A percentile compares a stretch with the other conserved stretches of the same genome.
These are phyloP conservation scores for Tichodroma muraria DNA, from an alignment of 2,113 vertebrate species.

Conservation along the genomic window DNA sequence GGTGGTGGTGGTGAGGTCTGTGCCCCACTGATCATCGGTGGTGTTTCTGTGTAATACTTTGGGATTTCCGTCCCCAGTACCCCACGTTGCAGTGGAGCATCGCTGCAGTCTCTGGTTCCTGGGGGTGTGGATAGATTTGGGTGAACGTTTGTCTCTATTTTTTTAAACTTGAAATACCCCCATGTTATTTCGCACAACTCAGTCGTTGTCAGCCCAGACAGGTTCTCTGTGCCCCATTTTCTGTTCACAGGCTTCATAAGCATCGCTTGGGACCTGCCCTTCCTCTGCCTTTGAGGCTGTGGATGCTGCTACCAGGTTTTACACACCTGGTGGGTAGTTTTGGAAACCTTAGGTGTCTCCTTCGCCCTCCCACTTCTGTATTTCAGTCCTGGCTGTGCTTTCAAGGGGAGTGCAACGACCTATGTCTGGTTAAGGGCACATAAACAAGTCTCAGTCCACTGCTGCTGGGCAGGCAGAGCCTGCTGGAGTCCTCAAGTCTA, in stretches of 20 bases:
- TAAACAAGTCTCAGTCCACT: background rate
- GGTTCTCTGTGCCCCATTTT: background rate
- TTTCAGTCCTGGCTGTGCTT: background rate
- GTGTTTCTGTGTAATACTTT: background rate
- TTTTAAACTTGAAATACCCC: background rate
- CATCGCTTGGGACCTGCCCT: background rate
- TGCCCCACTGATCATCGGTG: background rate
- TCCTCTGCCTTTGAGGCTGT: background rate
- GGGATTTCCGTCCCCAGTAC: background rate
- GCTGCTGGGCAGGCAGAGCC: background rate
- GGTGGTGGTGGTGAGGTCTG: background rate
- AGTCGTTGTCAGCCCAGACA: background rate
- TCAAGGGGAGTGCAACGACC: background rate
- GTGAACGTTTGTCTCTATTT: background rate
- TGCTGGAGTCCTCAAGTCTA: background rate
- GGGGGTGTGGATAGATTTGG: background rate
- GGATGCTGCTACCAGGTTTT: background rate
- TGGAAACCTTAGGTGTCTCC: background rate
- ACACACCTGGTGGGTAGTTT: rapidly evolving
- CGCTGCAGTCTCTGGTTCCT: background rate
- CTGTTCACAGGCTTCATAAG: background rate
- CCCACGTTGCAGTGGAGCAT: background rate
- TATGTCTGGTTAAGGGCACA: background rate
- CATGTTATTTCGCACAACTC: background rate
- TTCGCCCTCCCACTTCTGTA: background rate